Evolutionary conservation across 2,888 invertebrate genomes (phyloP), one percentile per base, ranked within the genome.

Genomic region (Phortica okadai): DNA sequence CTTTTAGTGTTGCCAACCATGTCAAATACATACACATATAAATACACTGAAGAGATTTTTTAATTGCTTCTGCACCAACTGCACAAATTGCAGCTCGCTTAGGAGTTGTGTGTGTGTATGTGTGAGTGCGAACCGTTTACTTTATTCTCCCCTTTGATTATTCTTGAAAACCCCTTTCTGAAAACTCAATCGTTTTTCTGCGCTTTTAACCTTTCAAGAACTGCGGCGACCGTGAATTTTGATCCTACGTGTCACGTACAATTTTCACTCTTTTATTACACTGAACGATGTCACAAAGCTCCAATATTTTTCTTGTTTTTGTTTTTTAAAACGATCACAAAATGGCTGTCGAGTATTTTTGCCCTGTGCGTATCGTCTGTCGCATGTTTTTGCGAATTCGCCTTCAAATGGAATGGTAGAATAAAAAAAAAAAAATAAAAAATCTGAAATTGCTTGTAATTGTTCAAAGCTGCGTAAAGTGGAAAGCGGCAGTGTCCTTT

Each of bases 391-490:
- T 58, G 16, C 16, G 45, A 41, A 59, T 50, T 64, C 66, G 25
- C 74, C 33, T 33, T 33, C 33, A 33, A 33, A 33, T 33, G 33
- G 1, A 2, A 33, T 33, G 33, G 33, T 33, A 33, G 33, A 5
- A 33, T 10, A 59, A 5, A 21, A 33, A 56, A 59, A 5, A 21
- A 59, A 59, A 59, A 69, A 69, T 69, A 21, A 59, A 59, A 59
- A 69, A 69, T 69, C 73, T 62, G 64, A 76, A 78, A 76, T 78
- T 76, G 78, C 74, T 76, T 70, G 74, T 76, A 79, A 78, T 82
- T 76, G 80, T 78, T 82, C 79, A 73, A 74, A 80, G 79, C 78
- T 79, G 78, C 81, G 74, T 79, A 76, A 79, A 78, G 72, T 76
- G 77, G 33, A 74, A 70, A 79, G 74, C 79, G 76, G 41, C 70